Evolutionary conservation across 1,140 invertebrate species (phyloP).

Genomic region (Batillaria attramentaria): DNA sequence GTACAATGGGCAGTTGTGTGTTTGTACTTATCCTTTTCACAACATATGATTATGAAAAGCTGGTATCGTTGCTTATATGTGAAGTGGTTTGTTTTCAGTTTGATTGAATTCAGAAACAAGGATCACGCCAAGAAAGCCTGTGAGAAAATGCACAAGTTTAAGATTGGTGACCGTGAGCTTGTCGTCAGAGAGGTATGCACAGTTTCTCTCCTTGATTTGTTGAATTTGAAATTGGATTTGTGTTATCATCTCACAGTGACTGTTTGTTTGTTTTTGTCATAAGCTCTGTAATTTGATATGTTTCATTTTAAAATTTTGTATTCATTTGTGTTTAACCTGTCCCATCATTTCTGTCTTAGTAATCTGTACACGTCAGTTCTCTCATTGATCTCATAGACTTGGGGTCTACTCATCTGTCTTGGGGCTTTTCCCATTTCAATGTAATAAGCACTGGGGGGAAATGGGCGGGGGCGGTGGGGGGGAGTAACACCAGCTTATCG

Average conservation of each 20-base stretch:
- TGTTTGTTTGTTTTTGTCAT: background rate
- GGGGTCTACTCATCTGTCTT: no score
- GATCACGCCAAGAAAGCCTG: slow-evolving; percentile 93
- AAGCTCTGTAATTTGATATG: background rate
- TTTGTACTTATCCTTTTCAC: background rate
- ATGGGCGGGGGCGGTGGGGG: no score
- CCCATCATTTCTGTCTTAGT: no score
- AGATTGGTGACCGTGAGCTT: slow-evolving; percentile 92
- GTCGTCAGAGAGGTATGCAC: slow-evolving; percentile 94
- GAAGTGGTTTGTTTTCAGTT: slow-evolving; percentile 66
- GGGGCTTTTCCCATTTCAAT: slow-evolving; percentile 2
- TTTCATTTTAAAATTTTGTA: no score
- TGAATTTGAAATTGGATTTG: no score
- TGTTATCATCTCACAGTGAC: background rate
- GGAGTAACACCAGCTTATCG: no score
- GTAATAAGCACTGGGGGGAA: no score
- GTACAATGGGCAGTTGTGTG: background rate
- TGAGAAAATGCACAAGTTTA: slow-evolving; percentile 95
- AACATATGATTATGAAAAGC: background rate
- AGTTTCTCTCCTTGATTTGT: no score
- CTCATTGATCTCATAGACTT: no score
- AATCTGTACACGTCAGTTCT: no score
- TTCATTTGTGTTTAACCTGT: no score
- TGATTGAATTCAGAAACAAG: slow-evolving; percentile 93
- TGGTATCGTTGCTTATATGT: background rate